Evolutionary conservation across 2,113 vertebrate genomes (phyloP).

Genomic region (Cacatua alba): DNA sequence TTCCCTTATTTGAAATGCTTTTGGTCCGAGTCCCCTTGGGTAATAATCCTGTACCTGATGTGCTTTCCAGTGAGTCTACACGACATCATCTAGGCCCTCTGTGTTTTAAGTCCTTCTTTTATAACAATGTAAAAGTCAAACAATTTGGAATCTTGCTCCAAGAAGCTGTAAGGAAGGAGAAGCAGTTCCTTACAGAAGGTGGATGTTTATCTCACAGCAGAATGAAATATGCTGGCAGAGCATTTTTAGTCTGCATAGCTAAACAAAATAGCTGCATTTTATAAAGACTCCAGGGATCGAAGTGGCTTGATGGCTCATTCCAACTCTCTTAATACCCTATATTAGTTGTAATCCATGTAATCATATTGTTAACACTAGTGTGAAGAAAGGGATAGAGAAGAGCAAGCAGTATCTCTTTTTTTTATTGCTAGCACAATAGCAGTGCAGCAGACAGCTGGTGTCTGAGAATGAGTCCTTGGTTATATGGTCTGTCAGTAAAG

Average conservation of each 20-base stretch:
- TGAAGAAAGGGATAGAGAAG: background rate
- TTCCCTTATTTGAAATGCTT: constrained; percentile 23
- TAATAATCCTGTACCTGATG: background rate
- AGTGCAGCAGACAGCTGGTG: background rate
- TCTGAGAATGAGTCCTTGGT: background rate
- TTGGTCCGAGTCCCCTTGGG: background rate
- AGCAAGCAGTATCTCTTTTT: background rate
- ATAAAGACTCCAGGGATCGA: background rate
- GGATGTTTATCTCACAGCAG: background rate
- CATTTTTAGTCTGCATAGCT: background rate
- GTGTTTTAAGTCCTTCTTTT: background rate
- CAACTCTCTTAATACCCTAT: background rate
- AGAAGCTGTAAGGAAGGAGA: background rate
- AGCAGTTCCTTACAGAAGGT: background rate
- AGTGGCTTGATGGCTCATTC: background rate
- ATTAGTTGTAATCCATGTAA: background rate
- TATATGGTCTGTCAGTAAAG: background rate
- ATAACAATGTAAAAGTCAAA: background rate
- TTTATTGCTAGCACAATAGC: background rate
- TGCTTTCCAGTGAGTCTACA: background rate
- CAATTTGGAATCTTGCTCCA: background rate
- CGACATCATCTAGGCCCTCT: background rate
- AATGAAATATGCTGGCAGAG: background rate
- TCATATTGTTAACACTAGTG: background rate
- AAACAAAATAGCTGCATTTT: background rate